Conservation (phyloP, 2,113 vertebrate genomes). For the Paedocypris sp. region DNA sequence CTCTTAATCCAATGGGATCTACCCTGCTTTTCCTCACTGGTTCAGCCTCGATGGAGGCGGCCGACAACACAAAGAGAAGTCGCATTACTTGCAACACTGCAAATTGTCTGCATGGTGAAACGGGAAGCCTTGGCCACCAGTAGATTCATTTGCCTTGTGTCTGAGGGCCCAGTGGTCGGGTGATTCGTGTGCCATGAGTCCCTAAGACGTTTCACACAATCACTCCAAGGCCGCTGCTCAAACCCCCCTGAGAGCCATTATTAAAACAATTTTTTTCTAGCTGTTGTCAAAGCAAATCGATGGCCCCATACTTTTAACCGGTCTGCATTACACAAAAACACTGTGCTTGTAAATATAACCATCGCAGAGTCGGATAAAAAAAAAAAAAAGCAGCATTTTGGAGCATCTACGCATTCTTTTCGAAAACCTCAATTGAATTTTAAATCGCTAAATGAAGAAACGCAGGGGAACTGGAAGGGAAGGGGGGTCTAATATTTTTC, state of each 20-base stretch:
- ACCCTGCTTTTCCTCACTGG: constrained; percentile 30
- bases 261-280: constrained; percentile 46
- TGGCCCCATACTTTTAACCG: constrained; percentile 48
- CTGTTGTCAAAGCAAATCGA: constrained; percentile 44
- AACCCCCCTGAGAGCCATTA: constrained; percentile 37
- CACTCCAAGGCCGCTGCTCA: constrained; percentile 44
- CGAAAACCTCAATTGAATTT: constrained; percentile 42
- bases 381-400: constrained; percentile 45
- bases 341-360: constrained; percentile 45
- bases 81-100: constrained; percentile 26
- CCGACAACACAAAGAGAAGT: constrained; percentile 31
- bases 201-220: constrained; percentile 35
- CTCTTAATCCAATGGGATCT: constrained; percentile 18
- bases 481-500: constrained; percentile 45
- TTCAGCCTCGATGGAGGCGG: constrained; percentile 13
- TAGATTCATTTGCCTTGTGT: constrained; percentile 37
- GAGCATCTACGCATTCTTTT: constrained; percentile 47
- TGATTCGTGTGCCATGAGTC: constrained; percentile 29
- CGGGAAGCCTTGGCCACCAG: constrained; percentile 29
- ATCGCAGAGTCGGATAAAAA: constrained; percentile 46
- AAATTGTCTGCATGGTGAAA: constrained; percentile 28
- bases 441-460: constrained; percentile 45
- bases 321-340: constrained; percentile 55
- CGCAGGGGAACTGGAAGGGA: constrained; percentile 36
- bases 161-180: constrained; percentile 40